Percentiles rank a stretch among this genome's conserved stretches.
phyloP scores from a whole-genome alignment of 2,113 vertebrate genomes.

The Monarcha castaneiventris region DNA sequence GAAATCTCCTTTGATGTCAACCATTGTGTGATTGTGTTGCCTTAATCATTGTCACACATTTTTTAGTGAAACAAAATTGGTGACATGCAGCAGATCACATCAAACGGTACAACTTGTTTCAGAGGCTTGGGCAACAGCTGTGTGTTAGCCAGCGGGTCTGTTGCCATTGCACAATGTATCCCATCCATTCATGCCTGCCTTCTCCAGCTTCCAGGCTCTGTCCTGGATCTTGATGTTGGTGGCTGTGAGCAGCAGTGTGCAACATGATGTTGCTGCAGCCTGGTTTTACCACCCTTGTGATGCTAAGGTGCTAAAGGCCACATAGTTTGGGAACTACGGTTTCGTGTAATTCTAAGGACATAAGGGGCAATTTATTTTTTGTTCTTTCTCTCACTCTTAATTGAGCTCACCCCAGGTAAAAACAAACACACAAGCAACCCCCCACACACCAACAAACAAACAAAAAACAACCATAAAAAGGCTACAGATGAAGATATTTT shows the following conservation, averaged over 20 bases:
- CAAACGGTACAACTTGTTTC: background rate
- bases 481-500: background rate
- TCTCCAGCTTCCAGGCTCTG: background rate
- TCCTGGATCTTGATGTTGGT: background rate
- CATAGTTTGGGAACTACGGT: accelerated
- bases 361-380: background rate
- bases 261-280: background rate
- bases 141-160: background rate
- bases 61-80: background rate
- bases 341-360: background rate
- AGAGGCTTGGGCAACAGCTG: background rate
- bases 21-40: background rate
- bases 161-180: background rate
- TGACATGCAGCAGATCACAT: background rate
- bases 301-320: background rate
- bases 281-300: background rate
- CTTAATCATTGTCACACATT: background rate
- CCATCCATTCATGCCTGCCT: background rate
- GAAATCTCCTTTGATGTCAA: background rate
- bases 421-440: background rate
- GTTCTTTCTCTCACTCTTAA: background rate
- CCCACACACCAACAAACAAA: background rate
- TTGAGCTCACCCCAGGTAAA: background rate
- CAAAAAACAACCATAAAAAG: background rate
- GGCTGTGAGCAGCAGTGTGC: background rate